phyloP scores from a whole-genome alignment of 1,140 invertebrate genomes.

The Parasteatoda tepidariorum region DNA sequence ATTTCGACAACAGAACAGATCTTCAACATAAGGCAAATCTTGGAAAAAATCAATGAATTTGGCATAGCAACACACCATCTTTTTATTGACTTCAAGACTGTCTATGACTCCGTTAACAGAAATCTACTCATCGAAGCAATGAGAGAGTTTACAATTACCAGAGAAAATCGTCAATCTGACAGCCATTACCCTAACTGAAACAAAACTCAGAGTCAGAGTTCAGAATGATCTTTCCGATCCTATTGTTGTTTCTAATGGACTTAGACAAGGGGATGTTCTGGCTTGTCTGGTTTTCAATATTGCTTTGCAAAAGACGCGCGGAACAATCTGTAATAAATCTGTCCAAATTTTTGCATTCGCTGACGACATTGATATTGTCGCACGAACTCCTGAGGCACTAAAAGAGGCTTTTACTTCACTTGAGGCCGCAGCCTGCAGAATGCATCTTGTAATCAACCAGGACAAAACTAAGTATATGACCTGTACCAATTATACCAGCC shows the following conservation, averaged over 20 bases:
- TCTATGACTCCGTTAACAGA: too few relatives aligned
- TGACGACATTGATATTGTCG: too few relatives aligned
- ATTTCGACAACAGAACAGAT: neutral
- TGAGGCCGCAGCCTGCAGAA: neutral
- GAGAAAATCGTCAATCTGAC: neutral
- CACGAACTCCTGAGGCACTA: neutral
- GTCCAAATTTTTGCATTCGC: too few relatives aligned
- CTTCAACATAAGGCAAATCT: too few relatives aligned
- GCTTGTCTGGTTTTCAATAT: neutral
- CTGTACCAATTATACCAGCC: neutral
- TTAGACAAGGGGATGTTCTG: neutral
- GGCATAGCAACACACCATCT: too few relatives aligned
- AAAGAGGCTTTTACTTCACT: neutral
- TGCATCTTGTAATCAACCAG: neutral
- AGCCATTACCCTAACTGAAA: neutral
- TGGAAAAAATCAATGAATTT: too few relatives aligned
- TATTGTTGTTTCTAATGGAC: neutral
- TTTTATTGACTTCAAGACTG: too few relatives aligned
- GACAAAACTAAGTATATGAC: too few relatives aligned
- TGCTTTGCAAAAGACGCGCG: neutral
- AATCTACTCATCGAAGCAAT: too few relatives aligned
- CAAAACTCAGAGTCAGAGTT: slow-evolving; percentile 2
- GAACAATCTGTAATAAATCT: neutral
- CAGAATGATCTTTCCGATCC: neutral
- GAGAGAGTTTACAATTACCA: too few relatives aligned